Evolutionary conservation across 2,113 vertebrate species (phyloP).

Genomic region (Chlamydotis undulata): DNA sequence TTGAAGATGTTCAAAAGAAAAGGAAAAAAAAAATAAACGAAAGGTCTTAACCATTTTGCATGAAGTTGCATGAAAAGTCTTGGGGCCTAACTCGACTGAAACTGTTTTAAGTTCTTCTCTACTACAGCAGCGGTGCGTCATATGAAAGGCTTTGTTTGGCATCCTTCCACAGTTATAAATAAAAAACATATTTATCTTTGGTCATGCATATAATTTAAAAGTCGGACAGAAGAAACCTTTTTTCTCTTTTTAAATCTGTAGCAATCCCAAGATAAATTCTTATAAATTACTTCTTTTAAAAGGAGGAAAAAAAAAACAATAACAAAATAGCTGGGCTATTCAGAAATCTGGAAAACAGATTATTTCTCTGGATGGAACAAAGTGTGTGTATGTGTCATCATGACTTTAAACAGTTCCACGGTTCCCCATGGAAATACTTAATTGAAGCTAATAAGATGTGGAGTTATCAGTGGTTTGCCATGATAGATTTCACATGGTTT

Average conservation of each 20-base stretch:
- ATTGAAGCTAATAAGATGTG: slow-evolving; percentile 85
- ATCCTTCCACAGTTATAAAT: slow-evolving; percentile 48
- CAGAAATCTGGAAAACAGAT: slow-evolving; percentile 65
- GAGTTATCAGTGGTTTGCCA: slow-evolving; percentile 71
- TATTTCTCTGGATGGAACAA: slow-evolving; percentile 56
- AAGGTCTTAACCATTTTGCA: background rate
- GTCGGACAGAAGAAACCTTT: background rate
- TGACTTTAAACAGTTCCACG: slow-evolving; percentile 70
- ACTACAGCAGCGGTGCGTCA: slow-evolving; percentile 22
- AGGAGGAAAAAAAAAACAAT: slow-evolving; percentile 68
- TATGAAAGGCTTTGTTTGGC: slow-evolving; percentile 56
- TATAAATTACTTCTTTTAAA: slow-evolving; percentile 74
- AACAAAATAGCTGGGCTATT: slow-evolving; percentile 59
- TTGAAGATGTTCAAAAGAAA: slow-evolving; percentile 55
- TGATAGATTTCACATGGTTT: slow-evolving; percentile 74
- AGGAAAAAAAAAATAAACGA: background rate
- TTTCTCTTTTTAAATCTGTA: slow-evolving; percentile 50
- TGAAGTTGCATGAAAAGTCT: slow-evolving; percentile 24
- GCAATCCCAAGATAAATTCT: slow-evolving; percentile 68
- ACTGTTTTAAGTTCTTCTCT: slow-evolving; percentile 53
- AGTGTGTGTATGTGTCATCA: slow-evolving; percentile 70
- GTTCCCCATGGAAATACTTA: slow-evolving; percentile 79
- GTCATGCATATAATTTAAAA: slow-evolving; percentile 46
- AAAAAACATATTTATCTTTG: slow-evolving; percentile 65
- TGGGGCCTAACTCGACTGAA: slow-evolving; percentile 28